Conservation (phyloP, 1,140 invertebrate species). For the Aphaenogaster rudis region DNA sequence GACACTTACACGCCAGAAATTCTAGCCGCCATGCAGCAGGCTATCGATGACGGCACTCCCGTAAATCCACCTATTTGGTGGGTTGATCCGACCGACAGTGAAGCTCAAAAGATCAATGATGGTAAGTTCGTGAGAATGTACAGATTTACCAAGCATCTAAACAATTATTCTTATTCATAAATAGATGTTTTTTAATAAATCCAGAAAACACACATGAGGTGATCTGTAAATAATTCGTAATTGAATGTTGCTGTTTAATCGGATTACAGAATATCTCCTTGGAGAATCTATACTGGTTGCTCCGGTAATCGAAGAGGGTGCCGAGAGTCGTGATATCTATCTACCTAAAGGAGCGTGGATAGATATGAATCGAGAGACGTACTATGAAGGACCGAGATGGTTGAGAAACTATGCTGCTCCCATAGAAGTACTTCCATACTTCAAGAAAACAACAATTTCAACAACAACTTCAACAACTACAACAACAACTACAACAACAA, state of each 20-base stretch:
- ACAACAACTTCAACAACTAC: too few species aligned
- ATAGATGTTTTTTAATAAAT: not conserved
- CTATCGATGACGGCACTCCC: slow-evolving; percentile 90
- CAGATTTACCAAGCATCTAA: slow-evolving; percentile 19
- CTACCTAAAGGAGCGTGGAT: slow-evolving; percentile 91
- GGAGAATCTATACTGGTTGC: slow-evolving; percentile 95
- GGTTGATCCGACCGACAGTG: slow-evolving; percentile 91
- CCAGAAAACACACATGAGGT: not conserved
- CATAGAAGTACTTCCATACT: slow-evolving; percentile 10
- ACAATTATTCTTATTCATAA: not conserved
- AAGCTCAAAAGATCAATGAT: slow-evolving; percentile 90
- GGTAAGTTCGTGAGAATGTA: slow-evolving; percentile 83
- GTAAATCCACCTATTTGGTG: slow-evolving; percentile 97
- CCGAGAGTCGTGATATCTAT: slow-evolving; percentile 91
- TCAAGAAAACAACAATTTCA: not conserved
- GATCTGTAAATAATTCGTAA: slow-evolving; percentile 23
- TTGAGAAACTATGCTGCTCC: slow-evolving; percentile 36
- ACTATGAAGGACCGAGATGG: slow-evolving; percentile 89
- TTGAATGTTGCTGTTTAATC: slow-evolving; percentile 27
- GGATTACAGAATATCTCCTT: slow-evolving; percentile 91
- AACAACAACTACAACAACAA: too few species aligned
- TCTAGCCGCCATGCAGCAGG: slow-evolving; percentile 88
- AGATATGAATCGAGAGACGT: slow-evolving; percentile 86
- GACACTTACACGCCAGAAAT: slow-evolving; percentile 90
- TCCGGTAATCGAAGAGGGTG: slow-evolving; percentile 91